Conservation (phyloP, 1,140 invertebrate species). For the Batillaria attramentaria region DNA sequence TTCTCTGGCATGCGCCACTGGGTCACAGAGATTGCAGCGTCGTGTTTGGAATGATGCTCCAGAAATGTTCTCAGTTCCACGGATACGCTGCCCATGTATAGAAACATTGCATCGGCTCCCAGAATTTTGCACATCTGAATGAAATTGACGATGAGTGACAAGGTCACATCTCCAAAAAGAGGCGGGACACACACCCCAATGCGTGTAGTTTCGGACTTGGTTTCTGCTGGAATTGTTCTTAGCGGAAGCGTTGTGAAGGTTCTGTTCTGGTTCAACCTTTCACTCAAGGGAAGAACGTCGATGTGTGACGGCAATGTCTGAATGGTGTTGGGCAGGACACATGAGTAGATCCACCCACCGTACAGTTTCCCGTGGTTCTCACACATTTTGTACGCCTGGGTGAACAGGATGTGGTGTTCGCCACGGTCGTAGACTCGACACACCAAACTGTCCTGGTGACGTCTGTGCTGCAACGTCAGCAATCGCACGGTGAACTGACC, state of each 20-base stretch:
- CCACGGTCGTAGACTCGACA: constrained; percentile 40
- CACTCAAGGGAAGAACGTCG: constrained; percentile 11
- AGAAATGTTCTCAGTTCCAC: constrained; percentile 53
- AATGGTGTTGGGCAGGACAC: constrained; percentile 48
- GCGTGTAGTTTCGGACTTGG: background rate
- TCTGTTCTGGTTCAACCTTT: constrained; percentile 15
- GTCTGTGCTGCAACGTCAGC: constrained; percentile 41
- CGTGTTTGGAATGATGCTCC: constrained; percentile 50
- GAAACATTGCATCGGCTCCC: constrained; percentile 60
- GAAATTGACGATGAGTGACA: constrained; percentile 64
- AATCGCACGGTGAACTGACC: constrained; percentile 36
- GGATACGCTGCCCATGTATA: constrained; percentile 61
- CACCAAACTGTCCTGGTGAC: constrained; percentile 35
- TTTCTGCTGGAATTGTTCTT: constrained; percentile 18
- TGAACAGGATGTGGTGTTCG: constrained; percentile 25
- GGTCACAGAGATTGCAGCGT: constrained; percentile 49
- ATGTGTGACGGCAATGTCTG: constrained; percentile 9
- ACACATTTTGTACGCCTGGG: constrained; percentile 63
- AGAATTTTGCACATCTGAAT: constrained; percentile 66
- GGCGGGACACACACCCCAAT: constrained; percentile 77
- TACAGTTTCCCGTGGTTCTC: constrained; percentile 66
- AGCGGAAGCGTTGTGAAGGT: constrained; percentile 3
- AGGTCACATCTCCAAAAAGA: constrained; percentile 63
- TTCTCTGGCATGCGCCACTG: constrained; percentile 59
- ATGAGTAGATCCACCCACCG: constrained; percentile 65